Percentiles rank a stretch among this genome's conserved stretches.
These are phyloP conservation scores for Celastrina argiolus DNA, from an alignment of 2,888 invertebrate genomes.

Conservation along the genomic window DNA sequence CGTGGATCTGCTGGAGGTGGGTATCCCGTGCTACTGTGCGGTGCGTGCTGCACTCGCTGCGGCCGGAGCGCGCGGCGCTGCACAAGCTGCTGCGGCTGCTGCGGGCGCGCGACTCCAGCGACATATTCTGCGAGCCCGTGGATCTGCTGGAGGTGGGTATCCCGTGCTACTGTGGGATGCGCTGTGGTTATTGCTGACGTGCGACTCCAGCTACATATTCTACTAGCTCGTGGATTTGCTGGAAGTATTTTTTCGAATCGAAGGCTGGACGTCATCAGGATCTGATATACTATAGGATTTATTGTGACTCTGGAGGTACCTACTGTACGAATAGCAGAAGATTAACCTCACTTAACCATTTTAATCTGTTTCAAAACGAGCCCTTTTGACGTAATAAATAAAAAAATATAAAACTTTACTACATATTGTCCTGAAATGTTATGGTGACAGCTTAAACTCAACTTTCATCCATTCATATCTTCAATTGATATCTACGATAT, in stretches of 20 bases:
- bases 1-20: conserved; percentile 88
- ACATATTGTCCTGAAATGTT: too few relatives aligned
- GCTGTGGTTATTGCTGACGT: conserved; percentile 85
- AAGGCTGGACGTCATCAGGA: too few relatives aligned
- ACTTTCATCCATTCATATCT: neutral
- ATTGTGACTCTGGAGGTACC: too few relatives aligned
- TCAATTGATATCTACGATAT: neutral
- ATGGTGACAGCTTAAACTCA: neutral
- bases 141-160: conserved; percentile 86
- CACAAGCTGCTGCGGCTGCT: conserved; percentile 87
- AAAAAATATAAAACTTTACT: too few relatives aligned
- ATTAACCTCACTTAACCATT: too few relatives aligned
- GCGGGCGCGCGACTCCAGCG: conserved; percentile 87
- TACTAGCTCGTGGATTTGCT: conserved; percentile 93
- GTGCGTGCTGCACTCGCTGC: conserved; percentile 87
- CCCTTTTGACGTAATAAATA: too few relatives aligned
- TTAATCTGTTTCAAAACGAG: too few relatives aligned
- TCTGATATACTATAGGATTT: too few relatives aligned
- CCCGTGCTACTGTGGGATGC: too few relatives aligned
- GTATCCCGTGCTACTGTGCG: too few relatives aligned
- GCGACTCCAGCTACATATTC: conserved; percentile 92
- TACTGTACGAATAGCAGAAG: too few relatives aligned
- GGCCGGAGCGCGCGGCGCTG: conserved; percentile 89
- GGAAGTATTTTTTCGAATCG: too few relatives aligned
- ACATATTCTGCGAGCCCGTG: conserved; percentile 96